Conservation (phyloP, 2,888 invertebrate genomes). For the Sepioteuthis lessoniana region DNA sequence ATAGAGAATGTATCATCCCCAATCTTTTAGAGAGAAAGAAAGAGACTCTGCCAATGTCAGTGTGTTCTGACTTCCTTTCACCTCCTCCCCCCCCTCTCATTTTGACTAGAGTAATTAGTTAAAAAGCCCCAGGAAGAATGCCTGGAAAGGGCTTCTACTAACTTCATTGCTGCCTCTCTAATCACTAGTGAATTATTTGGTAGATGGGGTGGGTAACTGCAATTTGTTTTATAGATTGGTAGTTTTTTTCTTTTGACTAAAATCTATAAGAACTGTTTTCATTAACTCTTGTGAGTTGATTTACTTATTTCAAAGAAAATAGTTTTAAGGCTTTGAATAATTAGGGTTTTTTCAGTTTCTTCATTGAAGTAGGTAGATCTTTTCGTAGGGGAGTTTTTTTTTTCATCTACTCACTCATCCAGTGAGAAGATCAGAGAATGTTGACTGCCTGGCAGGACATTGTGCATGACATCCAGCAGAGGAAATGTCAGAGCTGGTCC, state of each 20-base stretch:
- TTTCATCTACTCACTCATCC: too few species aligned
- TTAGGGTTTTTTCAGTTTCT: too few species aligned
- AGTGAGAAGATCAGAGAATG: too few species aligned
- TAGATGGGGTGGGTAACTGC: not conserved
- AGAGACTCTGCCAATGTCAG: not conserved
- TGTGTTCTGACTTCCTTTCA: conserved; percentile 8
- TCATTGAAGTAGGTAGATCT: too few species aligned
- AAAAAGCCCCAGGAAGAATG: not conserved
- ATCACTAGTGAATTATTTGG: not conserved
- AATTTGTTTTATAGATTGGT: not conserved
- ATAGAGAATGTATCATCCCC: not conserved
- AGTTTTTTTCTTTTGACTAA: not conserved
- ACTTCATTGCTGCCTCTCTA: not conserved
- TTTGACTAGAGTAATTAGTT: not conserved
- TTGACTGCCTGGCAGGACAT: too few species aligned
- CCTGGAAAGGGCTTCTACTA: not conserved
- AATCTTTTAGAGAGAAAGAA: not conserved
- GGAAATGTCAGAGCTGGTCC: too few species aligned
- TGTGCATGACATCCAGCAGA: too few species aligned
- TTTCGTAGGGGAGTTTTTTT: too few species aligned
- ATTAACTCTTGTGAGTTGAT: too few species aligned
- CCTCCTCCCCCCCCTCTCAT: not conserved
- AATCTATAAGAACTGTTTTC: not conserved
- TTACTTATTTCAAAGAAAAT: too few species aligned
- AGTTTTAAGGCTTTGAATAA: too few species aligned